Conservation (phyloP, 2,113 vertebrate genomes). For the Misgurnus anguillicaudatus region DNA sequence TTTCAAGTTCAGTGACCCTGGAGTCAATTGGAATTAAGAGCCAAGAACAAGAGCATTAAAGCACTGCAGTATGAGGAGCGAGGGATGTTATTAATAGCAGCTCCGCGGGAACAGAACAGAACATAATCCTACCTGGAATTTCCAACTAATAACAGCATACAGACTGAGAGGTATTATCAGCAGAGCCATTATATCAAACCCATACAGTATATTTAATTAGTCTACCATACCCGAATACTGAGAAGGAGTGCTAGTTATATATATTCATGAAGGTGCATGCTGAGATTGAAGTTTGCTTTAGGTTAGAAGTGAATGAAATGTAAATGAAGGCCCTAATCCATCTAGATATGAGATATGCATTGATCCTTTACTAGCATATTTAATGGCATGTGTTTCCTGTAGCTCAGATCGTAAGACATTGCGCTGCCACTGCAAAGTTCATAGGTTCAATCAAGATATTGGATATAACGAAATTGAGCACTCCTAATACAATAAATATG, state of each 20-base stretch:
- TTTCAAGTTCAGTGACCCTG: constrained; percentile 21
- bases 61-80: not conserved
- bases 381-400: too few relatives aligned
- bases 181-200: constrained; percentile 1
- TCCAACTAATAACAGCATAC: not conserved
- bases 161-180: not conserved
- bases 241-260: not conserved
- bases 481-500: too few relatives aligned
- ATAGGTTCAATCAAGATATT: too few relatives aligned
- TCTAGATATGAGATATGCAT: too few relatives aligned
- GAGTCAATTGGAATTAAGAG: constrained; percentile 9
- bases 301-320: too few relatives aligned
- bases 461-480: too few relatives aligned
- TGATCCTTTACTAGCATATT: too few relatives aligned
- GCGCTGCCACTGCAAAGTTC: too few relatives aligned
- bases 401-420: too few relatives aligned
- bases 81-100: constrained; percentile 3
- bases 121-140: not conserved
- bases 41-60: not conserved
- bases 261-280: too few relatives aligned
- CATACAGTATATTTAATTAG: not conserved
- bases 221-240: not conserved
- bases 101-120: not conserved
- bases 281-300: too few relatives aligned
- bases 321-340: too few relatives aligned